Conservation (phyloP, 2,888 invertebrate genomes). For the Lasius platythorax region DNA sequence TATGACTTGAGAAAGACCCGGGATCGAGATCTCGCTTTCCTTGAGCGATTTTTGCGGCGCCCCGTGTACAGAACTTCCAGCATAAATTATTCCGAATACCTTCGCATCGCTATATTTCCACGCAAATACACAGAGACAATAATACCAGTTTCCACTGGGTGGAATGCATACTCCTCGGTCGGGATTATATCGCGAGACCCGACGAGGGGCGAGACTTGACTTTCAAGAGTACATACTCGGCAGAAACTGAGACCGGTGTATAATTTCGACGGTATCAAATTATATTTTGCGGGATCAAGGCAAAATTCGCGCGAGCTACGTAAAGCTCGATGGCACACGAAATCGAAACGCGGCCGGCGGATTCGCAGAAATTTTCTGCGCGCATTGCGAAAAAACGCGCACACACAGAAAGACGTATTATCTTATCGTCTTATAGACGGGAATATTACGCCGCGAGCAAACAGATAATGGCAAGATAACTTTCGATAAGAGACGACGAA, state of each 20-base stretch:
- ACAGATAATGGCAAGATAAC: constrained; percentile 77
- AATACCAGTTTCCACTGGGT: background rate
- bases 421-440: constrained; percentile 73
- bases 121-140: constrained; percentile 1
- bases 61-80: background rate
- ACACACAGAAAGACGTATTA: constrained; percentile 57
- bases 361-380: constrained; percentile 42
- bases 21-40: constrained; percentile 38
- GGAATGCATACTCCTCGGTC: background rate
- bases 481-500: constrained; percentile 58
- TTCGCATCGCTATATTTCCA: constrained; percentile 17
- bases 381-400: background rate
- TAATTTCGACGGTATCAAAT: background rate
- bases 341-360: constrained; percentile 33
- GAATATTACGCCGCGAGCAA: constrained; percentile 74
- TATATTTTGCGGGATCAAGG: background rate
- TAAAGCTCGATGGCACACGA: background rate
- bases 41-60: constrained; percentile 22
- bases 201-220: background rate
- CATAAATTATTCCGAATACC: constrained; percentile 32
- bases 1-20: background rate
- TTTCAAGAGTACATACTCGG: background rate
- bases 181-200: background rate
- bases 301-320: background rate
- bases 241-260: constrained; percentile 20